Conservation (phyloP, 2,888 invertebrate species). For the Willowsia nigromaculata region DNA sequence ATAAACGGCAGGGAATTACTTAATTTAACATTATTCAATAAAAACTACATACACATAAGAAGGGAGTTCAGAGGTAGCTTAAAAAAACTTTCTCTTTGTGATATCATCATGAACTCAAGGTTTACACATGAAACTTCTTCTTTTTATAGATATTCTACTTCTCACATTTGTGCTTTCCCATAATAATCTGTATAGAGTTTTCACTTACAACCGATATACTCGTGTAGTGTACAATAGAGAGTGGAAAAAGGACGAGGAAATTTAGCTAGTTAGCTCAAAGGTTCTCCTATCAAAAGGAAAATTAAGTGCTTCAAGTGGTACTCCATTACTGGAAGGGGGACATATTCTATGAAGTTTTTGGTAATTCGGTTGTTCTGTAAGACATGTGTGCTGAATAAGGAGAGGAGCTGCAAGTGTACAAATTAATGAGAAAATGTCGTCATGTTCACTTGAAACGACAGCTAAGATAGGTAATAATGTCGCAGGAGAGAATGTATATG, state of each 20-base stretch:
- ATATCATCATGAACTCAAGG: no score
- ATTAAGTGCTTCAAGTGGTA: slow-evolving; percentile 54
- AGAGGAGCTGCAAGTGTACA: slow-evolving; percentile 35
- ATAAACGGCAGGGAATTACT: background rate
- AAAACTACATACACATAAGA: background rate
- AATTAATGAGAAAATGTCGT: slow-evolving; percentile 67
- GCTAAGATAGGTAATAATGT: slow-evolving; percentile 53
- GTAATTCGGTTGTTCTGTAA: background rate
- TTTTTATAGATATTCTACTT: no score
- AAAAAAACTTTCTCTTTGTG: slow-evolving; percentile 5
- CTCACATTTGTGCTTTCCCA: no score
- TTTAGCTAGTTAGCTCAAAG: slow-evolving; percentile 47
- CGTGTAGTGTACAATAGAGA: background rate
- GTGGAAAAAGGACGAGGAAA: slow-evolving; percentile 13
- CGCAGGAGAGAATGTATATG: slow-evolving; percentile 25
- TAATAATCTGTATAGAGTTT: no score
- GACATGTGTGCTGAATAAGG: background rate
- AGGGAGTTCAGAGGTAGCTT: background rate
- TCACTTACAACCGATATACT: background rate
- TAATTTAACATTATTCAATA: slow-evolving; percentile 17
- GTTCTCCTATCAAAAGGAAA: slow-evolving; percentile 47
- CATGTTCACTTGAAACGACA: slow-evolving; percentile 56
- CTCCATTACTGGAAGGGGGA: background rate
- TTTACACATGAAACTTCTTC: no score
- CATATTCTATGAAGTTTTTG: background rate